phyloP scores from a whole-genome alignment of 1,140 invertebrate genomes.

The Drosophila guanche region DNA sequence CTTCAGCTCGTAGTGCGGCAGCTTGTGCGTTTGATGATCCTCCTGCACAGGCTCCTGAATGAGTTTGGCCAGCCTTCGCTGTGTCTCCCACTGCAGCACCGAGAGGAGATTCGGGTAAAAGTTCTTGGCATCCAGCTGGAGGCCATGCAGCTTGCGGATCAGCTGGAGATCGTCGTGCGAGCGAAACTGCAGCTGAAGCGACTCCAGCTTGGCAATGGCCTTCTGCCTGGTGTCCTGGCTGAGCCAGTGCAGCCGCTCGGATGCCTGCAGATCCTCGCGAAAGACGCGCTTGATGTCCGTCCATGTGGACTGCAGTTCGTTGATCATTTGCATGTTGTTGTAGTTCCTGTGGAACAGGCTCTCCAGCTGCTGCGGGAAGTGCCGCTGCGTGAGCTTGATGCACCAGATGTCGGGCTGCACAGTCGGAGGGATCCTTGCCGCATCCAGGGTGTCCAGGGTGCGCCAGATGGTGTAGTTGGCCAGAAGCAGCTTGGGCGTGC shows the following conservation, averaged over 20 bases:
- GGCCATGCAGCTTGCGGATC: constrained; percentile 89
- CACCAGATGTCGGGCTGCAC: constrained; percentile 89
- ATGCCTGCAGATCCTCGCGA: constrained; percentile 87
- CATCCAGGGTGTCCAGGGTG: constrained; percentile 92
- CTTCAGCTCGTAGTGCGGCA: constrained; percentile 92
- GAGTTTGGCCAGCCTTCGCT: constrained; percentile 92
- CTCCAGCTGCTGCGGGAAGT: constrained; percentile 84
- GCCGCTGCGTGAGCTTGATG: constrained; percentile 63
- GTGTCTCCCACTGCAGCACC: constrained; percentile 90
- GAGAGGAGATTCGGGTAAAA: constrained; percentile 96
- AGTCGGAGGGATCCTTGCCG: constrained; percentile 92
- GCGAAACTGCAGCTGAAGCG: constrained; percentile 94
- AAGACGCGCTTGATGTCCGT: constrained; percentile 87
- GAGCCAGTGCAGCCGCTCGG: constrained; percentile 88
- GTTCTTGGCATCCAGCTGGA: constrained; percentile 89
- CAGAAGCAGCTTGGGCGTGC: constrained; percentile 84
- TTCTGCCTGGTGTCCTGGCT: constrained; percentile 90
- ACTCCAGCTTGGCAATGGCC: constrained; percentile 91
- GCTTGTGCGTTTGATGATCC: constrained; percentile 55
- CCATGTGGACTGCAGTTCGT: constrained; percentile 87
- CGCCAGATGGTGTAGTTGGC: constrained; percentile 90
- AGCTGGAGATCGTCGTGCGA: constrained; percentile 92
- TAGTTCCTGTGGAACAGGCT: constrained; percentile 94
- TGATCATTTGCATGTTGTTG: constrained; percentile 94
- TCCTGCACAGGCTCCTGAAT: constrained; percentile 94